Conservation (phyloP, 2,797 vertebrate species). For the Lemur catta region DNA sequence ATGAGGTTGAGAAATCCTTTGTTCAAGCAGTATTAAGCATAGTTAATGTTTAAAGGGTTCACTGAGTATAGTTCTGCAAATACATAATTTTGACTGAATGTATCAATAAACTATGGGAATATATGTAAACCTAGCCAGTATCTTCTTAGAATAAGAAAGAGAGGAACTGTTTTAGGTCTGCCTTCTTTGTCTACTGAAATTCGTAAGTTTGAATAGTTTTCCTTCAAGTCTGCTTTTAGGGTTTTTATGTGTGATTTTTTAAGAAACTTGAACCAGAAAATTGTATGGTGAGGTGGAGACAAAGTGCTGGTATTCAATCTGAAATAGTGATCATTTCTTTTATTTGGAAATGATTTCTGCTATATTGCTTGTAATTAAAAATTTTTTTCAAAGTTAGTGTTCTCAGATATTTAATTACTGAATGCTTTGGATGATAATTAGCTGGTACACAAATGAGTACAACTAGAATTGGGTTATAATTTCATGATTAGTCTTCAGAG, state of each 20-base stretch:
- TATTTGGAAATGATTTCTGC: slow-evolving; percentile 27
- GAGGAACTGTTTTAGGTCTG: neutral
- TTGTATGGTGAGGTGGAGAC: slow-evolving; percentile 2
- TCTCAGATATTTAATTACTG: slow-evolving; percentile 35
- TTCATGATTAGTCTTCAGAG: slow-evolving; percentile 28
- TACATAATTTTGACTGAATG: neutral
- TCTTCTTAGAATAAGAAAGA: slow-evolving; percentile 23
- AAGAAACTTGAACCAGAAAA: slow-evolving; percentile 38
- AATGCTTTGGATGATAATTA: slow-evolving; percentile 33
- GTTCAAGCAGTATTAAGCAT: slow-evolving; percentile 6
- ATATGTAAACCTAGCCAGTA: neutral
- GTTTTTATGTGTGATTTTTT: slow-evolving; percentile 32
- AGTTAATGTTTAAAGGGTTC: slow-evolving; percentile 17
- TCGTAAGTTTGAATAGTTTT: slow-evolving; percentile 28
- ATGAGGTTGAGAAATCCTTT: slow-evolving; percentile 45
- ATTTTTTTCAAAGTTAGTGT: neutral
- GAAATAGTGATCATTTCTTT: slow-evolving; percentile 34
- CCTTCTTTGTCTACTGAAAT: slow-evolving; percentile 20
- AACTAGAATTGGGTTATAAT: slow-evolving; percentile 47
- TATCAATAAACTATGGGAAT: neutral
- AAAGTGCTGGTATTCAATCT: neutral
- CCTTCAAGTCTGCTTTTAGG: slow-evolving; percentile 26
- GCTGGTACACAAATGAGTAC: neutral
- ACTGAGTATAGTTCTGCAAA: slow-evolving; percentile 2
- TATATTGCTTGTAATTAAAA: slow-evolving; percentile 19